Percentiles rank a stretch among this genome's conserved stretches.
phyloP scores from a whole-genome alignment of 2,113 vertebrate genomes.

The Labrus mixtus region DNA sequence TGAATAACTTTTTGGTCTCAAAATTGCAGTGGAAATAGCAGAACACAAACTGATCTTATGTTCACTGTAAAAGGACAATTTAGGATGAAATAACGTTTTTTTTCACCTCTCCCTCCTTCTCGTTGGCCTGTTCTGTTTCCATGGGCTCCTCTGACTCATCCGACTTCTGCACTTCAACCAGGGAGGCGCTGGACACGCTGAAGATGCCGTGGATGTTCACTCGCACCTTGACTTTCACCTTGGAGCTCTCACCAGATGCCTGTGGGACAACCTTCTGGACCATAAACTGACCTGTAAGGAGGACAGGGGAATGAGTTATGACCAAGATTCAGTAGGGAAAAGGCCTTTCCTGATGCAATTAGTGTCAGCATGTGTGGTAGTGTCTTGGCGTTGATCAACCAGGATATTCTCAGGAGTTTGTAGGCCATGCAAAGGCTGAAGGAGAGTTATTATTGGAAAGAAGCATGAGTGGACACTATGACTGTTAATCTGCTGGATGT shows the following conservation, averaged over 20 bases:
- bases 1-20: background rate
- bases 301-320: background rate
- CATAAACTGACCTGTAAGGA: slow-evolving; percentile 89
- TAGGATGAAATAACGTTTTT: background rate
- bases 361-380: background rate
- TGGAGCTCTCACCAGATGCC: slow-evolving; percentile 92
- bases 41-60: background rate
- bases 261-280: slow-evolving; percentile 97
- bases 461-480: background rate
- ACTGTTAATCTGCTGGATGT: background rate
- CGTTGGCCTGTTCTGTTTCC: slow-evolving; percentile 88
- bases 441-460: background rate
- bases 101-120: slow-evolving; percentile 83
- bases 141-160: slow-evolving; percentile 87
- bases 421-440: background rate
- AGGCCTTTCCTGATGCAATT: background rate
- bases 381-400: background rate
- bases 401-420: background rate
- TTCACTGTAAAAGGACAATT: background rate
- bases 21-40: background rate
- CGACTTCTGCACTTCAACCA: slow-evolving; percentile 89
- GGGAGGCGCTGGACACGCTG: slow-evolving; percentile 92
- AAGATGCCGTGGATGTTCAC: slow-evolving; percentile 96
- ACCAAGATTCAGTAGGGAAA: background rate
- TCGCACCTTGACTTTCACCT: slow-evolving; percentile 96